phyloP scores from a whole-genome alignment of 2,797 vertebrate species.

The Aeoliscus strigatus region DNA sequence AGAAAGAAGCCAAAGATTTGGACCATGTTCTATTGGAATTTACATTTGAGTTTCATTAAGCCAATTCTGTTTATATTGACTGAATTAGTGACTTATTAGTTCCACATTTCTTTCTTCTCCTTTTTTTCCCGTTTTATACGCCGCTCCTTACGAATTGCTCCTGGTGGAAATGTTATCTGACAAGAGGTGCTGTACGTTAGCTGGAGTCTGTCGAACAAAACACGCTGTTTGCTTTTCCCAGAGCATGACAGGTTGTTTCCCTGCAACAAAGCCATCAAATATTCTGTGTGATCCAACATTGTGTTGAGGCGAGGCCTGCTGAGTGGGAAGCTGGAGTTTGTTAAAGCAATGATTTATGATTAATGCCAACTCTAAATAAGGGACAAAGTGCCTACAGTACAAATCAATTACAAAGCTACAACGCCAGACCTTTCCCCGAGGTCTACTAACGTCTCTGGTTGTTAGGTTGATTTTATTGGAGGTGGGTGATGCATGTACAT shows the following conservation, averaged over 20 bases:
- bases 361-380: slow-evolving; percentile 80
- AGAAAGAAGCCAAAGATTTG: slow-evolving; percentile 46
- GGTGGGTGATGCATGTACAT: slow-evolving; percentile 68
- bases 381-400: slow-evolving; percentile 78
- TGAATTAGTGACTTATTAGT: slow-evolving; percentile 63
- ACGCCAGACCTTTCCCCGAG: slow-evolving; percentile 73
- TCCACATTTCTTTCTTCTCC: slow-evolving; percentile 3
- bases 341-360: slow-evolving; percentile 85
- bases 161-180: slow-evolving; percentile 73
- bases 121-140: slow-evolving; percentile 25
- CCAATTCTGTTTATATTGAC: slow-evolving; percentile 64
- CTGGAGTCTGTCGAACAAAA: slow-evolving; percentile 74
- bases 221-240: slow-evolving; percentile 74
- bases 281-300: slow-evolving; percentile 77
- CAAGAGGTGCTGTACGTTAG: slow-evolving; percentile 61
- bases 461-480: slow-evolving; percentile 77
- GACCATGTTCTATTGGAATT: slow-evolving; percentile 46
- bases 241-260: slow-evolving; percentile 80
- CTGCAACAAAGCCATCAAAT: slow-evolving; percentile 79
- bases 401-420: slow-evolving; percentile 78
- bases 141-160: slow-evolving; percentile 47
- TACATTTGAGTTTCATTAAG: slow-evolving; percentile 66
- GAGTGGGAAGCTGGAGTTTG: slow-evolving; percentile 77
- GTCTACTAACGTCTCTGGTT: slow-evolving; percentile 71
- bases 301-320: slow-evolving; percentile 76